These are phyloP conservation scores for Ranitomeya variabilis DNA, from an alignment of 2,113 vertebrate species.

Conservation along the genomic window DNA sequence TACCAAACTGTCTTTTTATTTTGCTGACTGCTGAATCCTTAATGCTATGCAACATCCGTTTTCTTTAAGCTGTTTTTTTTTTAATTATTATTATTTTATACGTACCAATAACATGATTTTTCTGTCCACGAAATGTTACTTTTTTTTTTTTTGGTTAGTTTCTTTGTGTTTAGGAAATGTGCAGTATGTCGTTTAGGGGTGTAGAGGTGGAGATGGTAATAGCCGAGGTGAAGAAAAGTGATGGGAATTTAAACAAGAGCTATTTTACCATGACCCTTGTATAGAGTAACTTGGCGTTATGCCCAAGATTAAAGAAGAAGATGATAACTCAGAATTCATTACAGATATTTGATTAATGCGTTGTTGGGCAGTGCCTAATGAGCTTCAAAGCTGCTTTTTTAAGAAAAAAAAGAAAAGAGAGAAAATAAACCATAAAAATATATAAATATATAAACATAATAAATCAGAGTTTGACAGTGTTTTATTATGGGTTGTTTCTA, in stretches of 20 bases:
- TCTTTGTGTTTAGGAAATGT: slow-evolving; percentile 74
- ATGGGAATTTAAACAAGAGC: slow-evolving; percentile 35
- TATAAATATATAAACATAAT: slow-evolving; percentile 68
- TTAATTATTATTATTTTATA: slow-evolving; percentile 74
- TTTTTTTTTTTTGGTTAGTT: slow-evolving; percentile 56
- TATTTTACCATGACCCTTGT: slow-evolving; percentile 69
- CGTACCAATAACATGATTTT: slow-evolving; percentile 83
- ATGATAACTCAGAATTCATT: slow-evolving; percentile 43
- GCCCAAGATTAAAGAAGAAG: slow-evolving; percentile 74
- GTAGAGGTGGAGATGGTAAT: background rate
- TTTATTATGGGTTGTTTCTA: slow-evolving; percentile 72
- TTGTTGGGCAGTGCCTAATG: slow-evolving; percentile 92
- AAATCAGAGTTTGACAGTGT: slow-evolving; percentile 76
- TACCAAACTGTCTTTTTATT: slow-evolving; percentile 88
- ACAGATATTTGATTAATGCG: slow-evolving; percentile 74
- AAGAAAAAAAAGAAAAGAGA: slow-evolving; percentile 62
- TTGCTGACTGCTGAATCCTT: slow-evolving; percentile 78
- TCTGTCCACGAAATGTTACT: slow-evolving; percentile 76
- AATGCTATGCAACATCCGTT: slow-evolving; percentile 93
- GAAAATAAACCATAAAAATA: slow-evolving; percentile 41
- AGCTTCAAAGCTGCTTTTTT: slow-evolving; percentile 90
- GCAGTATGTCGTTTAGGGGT: slow-evolving; percentile 72
- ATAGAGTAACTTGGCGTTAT: slow-evolving; percentile 79
- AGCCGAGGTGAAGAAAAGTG: slow-evolving; percentile 19
- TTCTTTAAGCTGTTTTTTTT: slow-evolving; percentile 75